Evolutionary conservation across 1,140 invertebrate genomes (phyloP).

Genomic region (Dendrolimus punctatus): DNA sequence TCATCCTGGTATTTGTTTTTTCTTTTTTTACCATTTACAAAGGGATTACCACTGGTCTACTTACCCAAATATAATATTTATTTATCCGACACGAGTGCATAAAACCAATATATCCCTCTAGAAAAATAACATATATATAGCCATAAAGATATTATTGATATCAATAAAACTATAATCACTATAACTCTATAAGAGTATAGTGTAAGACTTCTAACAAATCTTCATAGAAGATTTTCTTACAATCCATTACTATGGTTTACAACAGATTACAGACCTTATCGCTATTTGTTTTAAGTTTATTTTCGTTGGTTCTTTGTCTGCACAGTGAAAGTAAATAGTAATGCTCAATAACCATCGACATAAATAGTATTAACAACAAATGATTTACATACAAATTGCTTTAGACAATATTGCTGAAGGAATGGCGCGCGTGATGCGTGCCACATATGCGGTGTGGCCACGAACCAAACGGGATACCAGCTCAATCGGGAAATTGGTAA

Average conservation of each 20-base stretch:
- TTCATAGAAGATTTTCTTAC: too few species aligned
- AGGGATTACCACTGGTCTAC: too few species aligned
- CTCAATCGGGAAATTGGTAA: not conserved
- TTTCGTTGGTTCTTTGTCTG: conserved; percentile 16
- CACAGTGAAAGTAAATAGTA: conserved; percentile 51
- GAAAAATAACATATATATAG: too few species aligned
- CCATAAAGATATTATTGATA: too few species aligned
- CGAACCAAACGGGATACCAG: conserved; percentile 9
- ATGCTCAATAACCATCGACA: conserved; percentile 67
- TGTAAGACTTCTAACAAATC: too few species aligned
- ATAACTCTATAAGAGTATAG: too few species aligned
- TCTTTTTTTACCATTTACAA: too few species aligned
- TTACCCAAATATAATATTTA: too few species aligned
- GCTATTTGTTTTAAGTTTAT: conserved; percentile 1
- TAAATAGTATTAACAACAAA: conserved; percentile 71
- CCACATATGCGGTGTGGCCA: conserved; percentile 32
- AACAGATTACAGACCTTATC: not conserved
- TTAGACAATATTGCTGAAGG: conserved; percentile 69
- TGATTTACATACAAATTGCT: conserved; percentile 72
- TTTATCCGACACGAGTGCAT: too few species aligned
- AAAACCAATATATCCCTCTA: too few species aligned
- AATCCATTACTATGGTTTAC: not conserved
- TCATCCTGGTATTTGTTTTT: too few species aligned
- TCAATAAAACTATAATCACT: too few species aligned
- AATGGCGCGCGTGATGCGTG: conserved; percentile 60